Evolutionary conservation across 2,888 invertebrate genomes (phyloP), one percentile per base, ranked within the genome.

Genomic region (Podabrus alpinus): DNA sequence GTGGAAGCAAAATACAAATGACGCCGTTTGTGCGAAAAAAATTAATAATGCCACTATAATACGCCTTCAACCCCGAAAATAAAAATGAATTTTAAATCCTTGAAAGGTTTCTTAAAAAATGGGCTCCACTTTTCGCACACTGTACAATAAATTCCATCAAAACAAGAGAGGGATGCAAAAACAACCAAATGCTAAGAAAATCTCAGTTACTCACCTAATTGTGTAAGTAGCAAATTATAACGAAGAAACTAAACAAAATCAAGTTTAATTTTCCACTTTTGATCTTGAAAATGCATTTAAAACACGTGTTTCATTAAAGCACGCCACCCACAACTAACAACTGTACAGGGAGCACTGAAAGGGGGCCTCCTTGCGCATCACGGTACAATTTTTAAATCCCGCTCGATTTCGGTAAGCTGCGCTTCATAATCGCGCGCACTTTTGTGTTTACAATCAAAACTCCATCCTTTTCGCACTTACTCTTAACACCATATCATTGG

Each of bases 401-500:
- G 80, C 81, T 81, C 81, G 79, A 81, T 81, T 80, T 77, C 78
- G 78, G 74, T 76, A 77, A 79, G 80, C 79, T 81, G 81, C 81
- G 81, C 80, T 59, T 59, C 66, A 10, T 60, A 66, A 59, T 71
- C 62, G 21, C 59, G 80, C 81, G 80, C 81, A 81, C 70, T 71
- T 72, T 76, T 77, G 68, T 81, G 79, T 81, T 81, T 81, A 80
- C 79, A 73, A 72, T 71, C 19, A 62, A 66, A 73, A 68, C 45
- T 70, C 67, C 72, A 59, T 77, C 73, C 69, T 74, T 74, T 15
- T 77, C 15, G 17, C 24, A 21, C 73, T 66, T 29, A 13, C 16
- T 25, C 68, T 76, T 72, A 16, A 15, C 60, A 19, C 15, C 45
- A 15, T 59, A 66, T 9, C 62, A 21, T 15, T 67, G 16, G 17